Evolutionary conservation across 1,140 invertebrate genomes (phyloP).

Genomic region (Wasmannia auropunctata): DNA sequence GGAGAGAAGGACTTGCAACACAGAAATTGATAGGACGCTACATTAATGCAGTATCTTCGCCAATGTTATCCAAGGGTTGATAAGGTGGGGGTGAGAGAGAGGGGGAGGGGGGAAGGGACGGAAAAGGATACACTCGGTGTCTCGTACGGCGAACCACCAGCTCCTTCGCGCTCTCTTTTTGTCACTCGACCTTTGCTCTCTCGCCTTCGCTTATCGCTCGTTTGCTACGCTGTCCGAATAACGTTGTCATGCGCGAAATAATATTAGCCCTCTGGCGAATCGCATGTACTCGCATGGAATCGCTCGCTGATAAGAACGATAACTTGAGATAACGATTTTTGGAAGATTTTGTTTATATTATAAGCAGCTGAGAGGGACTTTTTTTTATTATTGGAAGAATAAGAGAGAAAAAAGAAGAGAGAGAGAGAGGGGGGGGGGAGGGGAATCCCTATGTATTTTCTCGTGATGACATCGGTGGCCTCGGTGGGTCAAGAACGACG

Average conservation of each 20-base stretch:
- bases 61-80: constrained; percentile 66
- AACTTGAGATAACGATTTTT: constrained; percentile 56
- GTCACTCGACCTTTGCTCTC: neutral
- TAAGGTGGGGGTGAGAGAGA: neutral
- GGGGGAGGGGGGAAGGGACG: neutral
- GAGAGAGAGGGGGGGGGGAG: neutral
- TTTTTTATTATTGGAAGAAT: neutral
- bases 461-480: constrained; percentile 17
- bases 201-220: constrained; percentile 11
- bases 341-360: neutral
- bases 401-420: neutral
- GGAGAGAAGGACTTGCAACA: constrained; percentile 13
- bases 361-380: neutral
- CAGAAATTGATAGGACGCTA: constrained; percentile 73
- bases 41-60: constrained; percentile 64
- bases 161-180: neutral
- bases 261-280: constrained; percentile 50
- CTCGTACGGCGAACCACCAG: neutral
- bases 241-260: constrained; percentile 69
- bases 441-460: neutral
- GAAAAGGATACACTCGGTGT: constrained; percentile 41
- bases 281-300: constrained; percentile 28
- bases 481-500: constrained; percentile 61
- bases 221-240: constrained; percentile 64
- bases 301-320: constrained; percentile 45